phyloP scores from a whole-genome alignment of 2,888 invertebrate species.

The Calephelis perditalis region DNA sequence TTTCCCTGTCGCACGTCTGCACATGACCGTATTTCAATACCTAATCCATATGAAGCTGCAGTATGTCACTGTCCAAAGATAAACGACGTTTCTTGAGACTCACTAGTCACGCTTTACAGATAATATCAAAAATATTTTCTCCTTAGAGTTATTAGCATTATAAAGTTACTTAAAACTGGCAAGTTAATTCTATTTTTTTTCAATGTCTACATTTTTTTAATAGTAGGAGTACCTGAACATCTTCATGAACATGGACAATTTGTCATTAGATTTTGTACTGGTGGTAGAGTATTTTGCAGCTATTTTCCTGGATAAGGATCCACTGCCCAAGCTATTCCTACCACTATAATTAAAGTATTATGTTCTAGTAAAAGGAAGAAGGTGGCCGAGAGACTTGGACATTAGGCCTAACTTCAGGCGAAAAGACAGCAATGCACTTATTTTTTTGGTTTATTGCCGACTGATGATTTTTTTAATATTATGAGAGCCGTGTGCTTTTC shows the following conservation, averaged over 20 bases:
- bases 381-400: no score
- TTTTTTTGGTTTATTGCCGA: no score
- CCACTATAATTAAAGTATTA: no score
- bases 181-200: no score
- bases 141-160: slow-evolving; percentile 4
- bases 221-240: no score
- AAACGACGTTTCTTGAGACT: slow-evolving; percentile 9
- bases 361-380: no score
- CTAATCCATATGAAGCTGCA: slow-evolving; percentile 12
- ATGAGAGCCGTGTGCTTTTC: no score
- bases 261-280: not conserved
- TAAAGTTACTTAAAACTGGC: not conserved
- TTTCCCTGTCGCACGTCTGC: not conserved
- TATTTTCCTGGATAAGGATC: not conserved
- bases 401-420: no score
- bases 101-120: slow-evolving; percentile 5
- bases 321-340: not conserved
- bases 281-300: not conserved
- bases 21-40: not conserved
- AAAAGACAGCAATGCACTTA: no score
- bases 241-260: no score
- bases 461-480: no score
- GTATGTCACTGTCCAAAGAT: slow-evolving; percentile 10
- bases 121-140: slow-evolving; percentile 8
- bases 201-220: no score